Base-by-base conservation (phyloP, 2,113 vertebrate species). In the Nothoprocta pentlandii region DNA sequence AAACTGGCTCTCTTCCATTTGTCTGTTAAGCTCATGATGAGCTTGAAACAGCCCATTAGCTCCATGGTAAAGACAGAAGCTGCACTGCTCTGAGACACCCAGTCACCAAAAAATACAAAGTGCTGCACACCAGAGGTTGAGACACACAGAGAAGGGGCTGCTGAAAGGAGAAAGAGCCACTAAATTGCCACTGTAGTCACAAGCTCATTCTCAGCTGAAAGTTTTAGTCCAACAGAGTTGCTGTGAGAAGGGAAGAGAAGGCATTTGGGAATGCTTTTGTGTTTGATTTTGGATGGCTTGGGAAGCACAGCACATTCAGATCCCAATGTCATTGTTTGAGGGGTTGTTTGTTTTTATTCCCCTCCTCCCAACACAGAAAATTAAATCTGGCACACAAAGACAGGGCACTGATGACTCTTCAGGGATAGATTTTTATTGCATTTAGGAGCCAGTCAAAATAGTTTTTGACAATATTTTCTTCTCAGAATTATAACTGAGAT, bases 381-480 rank as follows among this genome's bases (percentile, higher is more conserved):
- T 94, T 87, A 92, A 93, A 75, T 85, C 47, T 79, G 71, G 81
- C 39, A 81, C 85, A 93, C 5, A 68, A 61, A 96, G 77, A 81
- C 76, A 0, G 16, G 94, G 56, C 63, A 87, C 78, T 91, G 92
- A 95, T 95, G 92, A 92, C 62, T 95, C 95, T 95, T 93, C 77
- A 62, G 94, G 94, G 96, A 92, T 62, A 94, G 39, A 76, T 95
- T 97, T 95, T 96, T 95, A 94, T 80, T 97, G 74, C 64, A 69
- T 96, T 96, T 94, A 93, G 70, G 66, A 79, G 91, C 88, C 92
- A 85, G 92, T 86, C 80, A 89, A 94, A 95, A 95, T 93, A 90
- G 62, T 91, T 94, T 91, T 90, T 58, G 86, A 95, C 89, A 87
- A 92, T 93, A 95, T 95, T 97, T 84, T 93, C 90, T 96, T 86